These are phyloP conservation scores for Dryomyza anilis DNA, from an alignment of 2,888 invertebrate species.

Conservation along the genomic window DNA sequence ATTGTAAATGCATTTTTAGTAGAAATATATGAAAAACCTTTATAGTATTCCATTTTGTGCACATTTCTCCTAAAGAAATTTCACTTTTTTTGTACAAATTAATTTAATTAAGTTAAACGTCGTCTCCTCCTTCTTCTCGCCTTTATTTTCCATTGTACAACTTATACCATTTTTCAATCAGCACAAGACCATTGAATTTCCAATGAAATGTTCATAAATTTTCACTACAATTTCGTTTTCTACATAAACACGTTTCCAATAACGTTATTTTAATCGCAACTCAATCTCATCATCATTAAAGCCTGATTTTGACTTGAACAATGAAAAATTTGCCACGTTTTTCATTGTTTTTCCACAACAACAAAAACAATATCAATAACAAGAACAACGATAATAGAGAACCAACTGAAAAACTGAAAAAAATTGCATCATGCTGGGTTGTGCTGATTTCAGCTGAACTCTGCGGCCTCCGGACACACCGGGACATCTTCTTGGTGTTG, in stretches of 20 bases:
- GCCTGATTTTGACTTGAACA: conserved; percentile 49
- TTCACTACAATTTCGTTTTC: too few relatives aligned
- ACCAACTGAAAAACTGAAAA: conserved; percentile 13
- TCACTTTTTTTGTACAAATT: too few relatives aligned
- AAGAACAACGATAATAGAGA: not conserved
- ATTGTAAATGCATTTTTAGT: too few relatives aligned
- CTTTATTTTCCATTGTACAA: too few relatives aligned
- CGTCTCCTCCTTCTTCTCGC: too few relatives aligned
- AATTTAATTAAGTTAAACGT: too few relatives aligned
- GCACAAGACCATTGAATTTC: too few relatives aligned
- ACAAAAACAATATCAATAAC: conserved; percentile 2
- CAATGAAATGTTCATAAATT: too few relatives aligned
- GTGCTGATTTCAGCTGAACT: conserved; percentile 27
- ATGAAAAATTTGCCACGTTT: conserved; percentile 54
- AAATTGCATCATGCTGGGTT: conserved; percentile 54
- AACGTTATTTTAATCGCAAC: conserved; percentile 45
- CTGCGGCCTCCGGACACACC: conserved; percentile 10
- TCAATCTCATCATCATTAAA: conserved; percentile 59
- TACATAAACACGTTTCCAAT: not conserved
- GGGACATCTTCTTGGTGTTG: conserved; percentile 41
- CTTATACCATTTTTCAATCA: too few relatives aligned
- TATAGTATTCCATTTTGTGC: too few relatives aligned
- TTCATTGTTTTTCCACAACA: conserved; percentile 44
- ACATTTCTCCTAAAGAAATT: too few relatives aligned
- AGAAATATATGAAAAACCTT: too few relatives aligned